Evolutionary conservation across 2,888 invertebrate genomes (phyloP), one percentile per base, ranked within the genome.

Genomic region (Epinotia brunnichana): DNA sequence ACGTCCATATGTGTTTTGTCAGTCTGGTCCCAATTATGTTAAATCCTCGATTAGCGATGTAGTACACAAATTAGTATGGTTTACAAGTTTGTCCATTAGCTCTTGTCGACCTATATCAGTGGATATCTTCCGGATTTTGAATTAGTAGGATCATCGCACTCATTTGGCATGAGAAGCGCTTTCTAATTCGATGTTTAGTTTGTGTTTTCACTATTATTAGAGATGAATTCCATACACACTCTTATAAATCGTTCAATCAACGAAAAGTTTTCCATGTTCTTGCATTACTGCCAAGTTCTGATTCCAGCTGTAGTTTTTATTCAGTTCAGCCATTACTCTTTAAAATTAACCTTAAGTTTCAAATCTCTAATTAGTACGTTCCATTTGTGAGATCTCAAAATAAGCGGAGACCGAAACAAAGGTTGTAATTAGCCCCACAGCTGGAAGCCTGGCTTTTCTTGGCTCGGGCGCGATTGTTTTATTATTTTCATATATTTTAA

Each of bases 31-130:
- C 54, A 54, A 54, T 62, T 54, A 21, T 3, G n/a, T 41, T 21
- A 24, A 41, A 66, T 56, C 56, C 54, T 13, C 51, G 56, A 66
- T 66, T 66, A 66, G 66, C 66, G 41, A 66, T 66, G 66, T 66
- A 66, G 66, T 66, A 66, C 66, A 66, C 56, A 10, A 41, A 66
- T 66, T 56, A 66, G 64, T 64, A 39, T 64, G n/a, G 54, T 64
- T 64, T 54, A 64, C 63, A 63, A 53, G 53, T n/a, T 13, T n/a
- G 11, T 39, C 48, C 53, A 64, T 64, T 64, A 64, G 64, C 54
- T 21, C 39, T 10, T 64, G 54, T 53, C 39, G 64, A 39, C 66
- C 66, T 41, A 17, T 11, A 56, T 56, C 39, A 19, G 17, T n/a
- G 1, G 48, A 63, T 13, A 39, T 41, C 56, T 66, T 54, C 39